Conservation (phyloP, 2,888 invertebrate species). For the Cataglyphis rosenhaueri region DNA sequence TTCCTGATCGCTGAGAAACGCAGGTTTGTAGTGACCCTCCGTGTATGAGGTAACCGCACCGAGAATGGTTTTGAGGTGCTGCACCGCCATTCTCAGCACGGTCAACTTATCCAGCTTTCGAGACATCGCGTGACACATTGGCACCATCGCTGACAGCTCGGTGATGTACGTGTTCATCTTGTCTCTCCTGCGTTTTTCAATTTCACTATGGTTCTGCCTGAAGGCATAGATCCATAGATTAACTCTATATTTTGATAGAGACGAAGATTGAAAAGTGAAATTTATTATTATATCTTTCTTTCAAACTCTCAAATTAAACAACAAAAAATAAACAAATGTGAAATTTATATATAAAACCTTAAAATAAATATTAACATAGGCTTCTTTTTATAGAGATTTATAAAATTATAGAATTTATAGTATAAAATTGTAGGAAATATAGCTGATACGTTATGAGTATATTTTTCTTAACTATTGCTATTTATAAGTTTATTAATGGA, state of each 20-base stretch:
- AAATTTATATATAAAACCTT: neutral
- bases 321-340: neutral
- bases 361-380: neutral
- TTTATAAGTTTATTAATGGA: neutral
- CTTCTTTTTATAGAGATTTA: neutral
- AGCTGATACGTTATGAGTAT: neutral
- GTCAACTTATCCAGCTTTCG: conserved; percentile 97
- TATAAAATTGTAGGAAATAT: neutral
- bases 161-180: conserved; percentile 99
- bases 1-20: conserved; percentile 94
- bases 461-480: neutral
- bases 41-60: conserved; percentile 91
- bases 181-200: conserved; percentile 96
- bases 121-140: conserved; percentile 97
- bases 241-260: neutral
- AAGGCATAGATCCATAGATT: conserved; percentile 1
- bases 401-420: conserved; percentile 15
- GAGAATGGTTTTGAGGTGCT: conserved; percentile 93
- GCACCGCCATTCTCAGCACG: conserved; percentile 95
- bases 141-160: conserved; percentile 95
- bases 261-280: neutral
- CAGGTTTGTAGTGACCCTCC: conserved; percentile 91
- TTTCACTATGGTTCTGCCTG: conserved; percentile 98
- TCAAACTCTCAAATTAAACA: neutral
- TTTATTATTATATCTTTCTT: neutral